phyloP scores from a whole-genome alignment of 2,113 vertebrate genomes.

The Haplochromis burtoni region DNA sequence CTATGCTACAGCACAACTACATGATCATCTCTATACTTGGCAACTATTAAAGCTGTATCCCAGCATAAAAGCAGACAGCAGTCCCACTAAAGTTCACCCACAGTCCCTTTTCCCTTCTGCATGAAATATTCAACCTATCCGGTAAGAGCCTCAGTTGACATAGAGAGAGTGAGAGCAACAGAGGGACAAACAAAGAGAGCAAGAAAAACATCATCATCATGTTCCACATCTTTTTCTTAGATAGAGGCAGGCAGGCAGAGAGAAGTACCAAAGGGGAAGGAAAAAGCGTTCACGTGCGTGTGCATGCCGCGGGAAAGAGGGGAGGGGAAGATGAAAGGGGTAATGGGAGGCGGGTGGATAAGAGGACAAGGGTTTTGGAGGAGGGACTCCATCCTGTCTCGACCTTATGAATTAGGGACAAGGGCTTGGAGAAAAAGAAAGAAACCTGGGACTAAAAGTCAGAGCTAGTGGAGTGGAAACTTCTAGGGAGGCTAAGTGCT shows the following conservation, averaged over 20 bases:
- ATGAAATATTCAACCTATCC: conserved; percentile 66
- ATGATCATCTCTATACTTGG: not conserved
- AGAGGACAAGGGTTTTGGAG: not conserved
- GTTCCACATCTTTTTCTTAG: not conserved
- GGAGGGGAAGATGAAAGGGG: not conserved
- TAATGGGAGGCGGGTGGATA: not conserved
- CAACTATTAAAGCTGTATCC: not conserved
- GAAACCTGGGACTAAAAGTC: conserved; percentile 47
- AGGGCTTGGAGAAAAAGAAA: conserved; percentile 42
- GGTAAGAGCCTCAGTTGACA: conserved; percentile 44
- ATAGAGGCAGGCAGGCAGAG: not conserved
- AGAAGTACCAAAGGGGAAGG: not conserved
- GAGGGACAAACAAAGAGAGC: not conserved
- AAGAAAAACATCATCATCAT: not conserved
- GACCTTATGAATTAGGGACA: conserved; percentile 54
- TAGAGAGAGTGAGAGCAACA: not conserved
- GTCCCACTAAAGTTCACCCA: conserved; percentile 14
- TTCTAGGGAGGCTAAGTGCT: conserved; percentile 43
- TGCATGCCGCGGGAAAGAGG: not conserved
- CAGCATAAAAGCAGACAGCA: not conserved
- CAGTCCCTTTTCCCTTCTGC: not conserved
- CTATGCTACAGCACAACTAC: not conserved
- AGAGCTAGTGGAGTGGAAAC: conserved; percentile 48
- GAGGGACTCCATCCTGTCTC: conserved; percentile 15
- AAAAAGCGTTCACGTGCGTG: fast-evolving